These are phyloP conservation scores for Chrysomela aeneicollis DNA, from an alignment of 2,888 invertebrate genomes.

Conservation along the genomic window DNA sequence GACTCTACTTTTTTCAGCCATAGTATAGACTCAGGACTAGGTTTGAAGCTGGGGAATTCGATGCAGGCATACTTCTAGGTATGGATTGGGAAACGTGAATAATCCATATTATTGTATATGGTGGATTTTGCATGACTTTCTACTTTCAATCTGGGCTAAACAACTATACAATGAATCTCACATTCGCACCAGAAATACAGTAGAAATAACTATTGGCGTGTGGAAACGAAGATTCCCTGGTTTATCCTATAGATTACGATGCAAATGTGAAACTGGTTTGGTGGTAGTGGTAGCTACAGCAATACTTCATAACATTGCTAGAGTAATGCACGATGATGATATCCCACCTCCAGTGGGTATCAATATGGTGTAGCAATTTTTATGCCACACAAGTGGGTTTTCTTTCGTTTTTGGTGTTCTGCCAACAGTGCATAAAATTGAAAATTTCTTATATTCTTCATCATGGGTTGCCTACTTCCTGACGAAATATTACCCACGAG, in stretches of 20 bases:
- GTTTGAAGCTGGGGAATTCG: neutral
- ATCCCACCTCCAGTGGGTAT: slow-evolving; percentile 28
- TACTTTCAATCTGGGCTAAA: slow-evolving; percentile 34
- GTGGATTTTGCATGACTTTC: slow-evolving; percentile 34
- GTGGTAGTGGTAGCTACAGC: slow-evolving; percentile 39
- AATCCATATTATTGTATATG: slow-evolving; percentile 18
- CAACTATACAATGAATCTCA: slow-evolving; percentile 42
- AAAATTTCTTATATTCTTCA: too few species aligned
- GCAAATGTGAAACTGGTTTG: slow-evolving; percentile 28
- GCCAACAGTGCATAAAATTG: too few species aligned
- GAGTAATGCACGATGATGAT: slow-evolving; percentile 25
- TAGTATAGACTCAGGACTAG: neutral
- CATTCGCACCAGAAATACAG: slow-evolving; percentile 36
- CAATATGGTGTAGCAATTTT: too few species aligned
- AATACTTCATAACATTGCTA: slow-evolving; percentile 41
- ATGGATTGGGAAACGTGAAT: neutral
- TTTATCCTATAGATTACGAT: slow-evolving; percentile 34
- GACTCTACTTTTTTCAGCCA: slow-evolving; percentile 25
- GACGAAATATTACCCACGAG: too few species aligned
- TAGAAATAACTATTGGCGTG: slow-evolving; percentile 37
- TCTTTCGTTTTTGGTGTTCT: too few species aligned
- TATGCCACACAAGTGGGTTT: too few species aligned
- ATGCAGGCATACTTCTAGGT: neutral
- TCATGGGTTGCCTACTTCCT: too few species aligned
- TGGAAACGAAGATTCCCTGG: slow-evolving; percentile 43